A percentile compares a stretch with the other conserved stretches of the same genome.
Evolutionary conservation across 2,888 invertebrate genomes (phyloP).

Genomic region (Athrips mouffetella): DNA sequence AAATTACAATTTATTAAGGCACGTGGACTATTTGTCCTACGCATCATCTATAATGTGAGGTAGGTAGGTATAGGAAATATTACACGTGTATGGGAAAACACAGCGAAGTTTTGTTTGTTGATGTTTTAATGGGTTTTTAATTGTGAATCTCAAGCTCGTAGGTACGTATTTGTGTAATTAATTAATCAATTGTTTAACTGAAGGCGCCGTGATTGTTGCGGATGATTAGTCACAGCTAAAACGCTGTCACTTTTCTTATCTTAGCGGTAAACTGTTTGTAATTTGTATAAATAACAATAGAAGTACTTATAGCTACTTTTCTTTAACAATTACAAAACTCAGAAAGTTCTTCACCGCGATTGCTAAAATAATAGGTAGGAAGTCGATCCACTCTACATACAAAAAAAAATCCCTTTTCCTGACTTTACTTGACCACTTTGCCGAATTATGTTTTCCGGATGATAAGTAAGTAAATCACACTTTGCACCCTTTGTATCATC

Average conservation of each 20-base stretch:
- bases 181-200: neutral
- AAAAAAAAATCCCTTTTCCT: neutral
- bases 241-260: neutral
- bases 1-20: slow-evolving; percentile 4
- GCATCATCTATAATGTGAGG: neutral
- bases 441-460: too few species aligned
- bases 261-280: neutral
- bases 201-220: neutral
- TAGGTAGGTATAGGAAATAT: neutral
- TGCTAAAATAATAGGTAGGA: too few species aligned
- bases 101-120: neutral
- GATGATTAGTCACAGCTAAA: neutral
- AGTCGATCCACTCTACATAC: neutral
- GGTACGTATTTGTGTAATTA: neutral
- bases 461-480: too few species aligned
- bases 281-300: too few species aligned
- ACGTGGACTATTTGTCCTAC: neutral
- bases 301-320: too few species aligned
- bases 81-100: slow-evolving; percentile 2
- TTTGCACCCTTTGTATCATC: too few species aligned
- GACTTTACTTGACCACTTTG: too few species aligned
- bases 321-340: too few species aligned
- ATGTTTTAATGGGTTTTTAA: neutral
- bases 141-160: neutral
- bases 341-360: too few species aligned